Conservation (phyloP, 2,888 invertebrate species). For the Apeira syringaria region DNA sequence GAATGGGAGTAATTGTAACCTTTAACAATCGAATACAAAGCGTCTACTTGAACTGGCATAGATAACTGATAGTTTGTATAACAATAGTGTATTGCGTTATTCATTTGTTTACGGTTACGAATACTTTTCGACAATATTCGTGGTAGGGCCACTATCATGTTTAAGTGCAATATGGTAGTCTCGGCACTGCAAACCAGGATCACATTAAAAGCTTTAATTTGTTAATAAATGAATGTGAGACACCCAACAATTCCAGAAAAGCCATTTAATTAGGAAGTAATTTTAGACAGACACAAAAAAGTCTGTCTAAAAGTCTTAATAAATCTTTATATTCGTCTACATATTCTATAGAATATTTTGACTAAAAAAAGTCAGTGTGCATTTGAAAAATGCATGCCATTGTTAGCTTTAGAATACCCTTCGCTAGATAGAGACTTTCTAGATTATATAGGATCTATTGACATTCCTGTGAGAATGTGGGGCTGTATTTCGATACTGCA, state of each 20-base stretch:
- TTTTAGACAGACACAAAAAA: constrained; percentile 26
- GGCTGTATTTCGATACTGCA: constrained; percentile 32
- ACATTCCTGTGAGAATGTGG: constrained; percentile 60
- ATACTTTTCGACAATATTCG: too few species aligned
- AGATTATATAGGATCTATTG: constrained; percentile 43
- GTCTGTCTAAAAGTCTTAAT: constrained; percentile 12
- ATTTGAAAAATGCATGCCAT: constrained; percentile 66
- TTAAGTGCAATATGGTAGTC: constrained; percentile 48
- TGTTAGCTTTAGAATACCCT: constrained; percentile 50
- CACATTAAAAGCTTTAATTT: constrained; percentile 57
- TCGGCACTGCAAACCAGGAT: constrained; percentile 25
- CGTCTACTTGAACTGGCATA: too few species aligned
- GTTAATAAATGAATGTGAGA: constrained; percentile 43
- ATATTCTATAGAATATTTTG: constrained; percentile 30
- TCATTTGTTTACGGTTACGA: too few species aligned
- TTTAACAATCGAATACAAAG: too few species aligned
- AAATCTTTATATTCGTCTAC: constrained; percentile 20
- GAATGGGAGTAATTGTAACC: too few species aligned
- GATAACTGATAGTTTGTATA: too few species aligned
- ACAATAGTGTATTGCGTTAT: too few species aligned
- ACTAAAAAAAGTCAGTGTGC: constrained; percentile 65
- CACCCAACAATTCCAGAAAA: constrained; percentile 32
- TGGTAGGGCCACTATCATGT: too few species aligned
- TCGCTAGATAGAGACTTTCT: constrained; percentile 55
- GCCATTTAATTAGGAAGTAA: constrained; percentile 16